phyloP scores from a whole-genome alignment of 2,113 vertebrate genomes.

The Coracopsis vasa region DNA sequence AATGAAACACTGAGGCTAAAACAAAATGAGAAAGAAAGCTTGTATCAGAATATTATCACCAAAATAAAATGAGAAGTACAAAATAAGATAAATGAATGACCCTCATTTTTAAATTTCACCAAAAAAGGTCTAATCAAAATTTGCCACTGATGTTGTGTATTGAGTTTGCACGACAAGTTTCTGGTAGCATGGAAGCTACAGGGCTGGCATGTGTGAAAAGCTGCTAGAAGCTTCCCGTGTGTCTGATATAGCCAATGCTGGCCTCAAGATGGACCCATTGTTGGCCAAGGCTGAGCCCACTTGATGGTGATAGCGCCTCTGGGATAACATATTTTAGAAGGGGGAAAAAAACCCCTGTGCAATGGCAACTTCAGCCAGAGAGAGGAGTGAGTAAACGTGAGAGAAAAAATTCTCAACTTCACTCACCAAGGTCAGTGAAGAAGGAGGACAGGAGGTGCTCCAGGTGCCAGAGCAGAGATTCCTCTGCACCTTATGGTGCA shows the following conservation, averaged over 20 bases:
- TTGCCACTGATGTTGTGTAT: background rate
- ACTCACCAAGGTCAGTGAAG: background rate
- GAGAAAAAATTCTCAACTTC: background rate
- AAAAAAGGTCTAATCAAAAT: background rate
- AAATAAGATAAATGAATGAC: background rate
- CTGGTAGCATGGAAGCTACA: background rate
- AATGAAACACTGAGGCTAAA: background rate
- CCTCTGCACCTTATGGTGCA: background rate
- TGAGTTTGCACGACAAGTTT: background rate
- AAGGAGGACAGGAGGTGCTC: background rate
- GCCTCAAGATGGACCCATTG: background rate
- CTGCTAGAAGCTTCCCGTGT: background rate
- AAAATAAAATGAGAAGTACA: background rate
- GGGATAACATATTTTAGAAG: background rate
- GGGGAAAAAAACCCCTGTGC: background rate
- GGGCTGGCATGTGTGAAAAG: background rate
- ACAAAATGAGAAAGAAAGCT: background rate
- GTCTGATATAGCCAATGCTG: background rate
- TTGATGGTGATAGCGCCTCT: background rate
- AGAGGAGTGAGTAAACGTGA: background rate
- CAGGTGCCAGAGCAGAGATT: background rate
- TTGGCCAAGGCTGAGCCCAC: background rate
- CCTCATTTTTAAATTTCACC: background rate
- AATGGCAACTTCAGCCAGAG: background rate
- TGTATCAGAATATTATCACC: background rate